Evolutionary conservation across 2,888 invertebrate genomes (phyloP), one percentile per base, ranked within the genome.

Genomic region (Apotomis turbidana): DNA sequence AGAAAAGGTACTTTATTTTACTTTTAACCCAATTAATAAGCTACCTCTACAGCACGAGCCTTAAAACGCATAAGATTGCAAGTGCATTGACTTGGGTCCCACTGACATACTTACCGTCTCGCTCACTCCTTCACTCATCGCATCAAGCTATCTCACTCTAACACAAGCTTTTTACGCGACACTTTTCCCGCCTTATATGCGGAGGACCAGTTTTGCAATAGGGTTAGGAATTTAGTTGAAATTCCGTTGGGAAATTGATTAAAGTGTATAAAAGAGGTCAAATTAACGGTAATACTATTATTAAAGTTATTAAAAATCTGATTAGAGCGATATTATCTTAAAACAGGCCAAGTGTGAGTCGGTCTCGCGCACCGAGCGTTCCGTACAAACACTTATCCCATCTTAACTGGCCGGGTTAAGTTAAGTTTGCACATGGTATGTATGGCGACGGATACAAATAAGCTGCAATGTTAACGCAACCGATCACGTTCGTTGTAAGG

Each of bases 51-150:
- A 15, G 5, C 67, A 57, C 72, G n/a, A 69, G 73, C 70, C 68
- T 74, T 68, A 63, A 59, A 66, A 71, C 71, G 75, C 74, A 69
- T 59, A 72, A 77, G 44, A 63, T 71, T 78, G 79, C 84, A 84
- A 87, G 89, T 87, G 86, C 89, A 84, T 87, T 86, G 88, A 89
- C 90, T 83, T 81, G 83, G 80, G 83, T 79, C 90, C 91, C 85
- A 92, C 89, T 92, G 85, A 91, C 92, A 91, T 83, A 90, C 82
- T 85, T 89, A 78, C 80, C 85, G 82, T 81, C 79, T 87, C 87
- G 62, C 82, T 83, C 85, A 61, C 77, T 72, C 72, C 10, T 8
- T 49, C 5, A 38, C 57, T 62, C 74, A 71, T 68, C 55, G 58
- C 10, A 75, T 83, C 76, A 38, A 52, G 71, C 76, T 74, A 61